These are phyloP conservation scores for Trilocha varians DNA, from an alignment of 2,888 invertebrate species.

Conservation along the genomic window DNA sequence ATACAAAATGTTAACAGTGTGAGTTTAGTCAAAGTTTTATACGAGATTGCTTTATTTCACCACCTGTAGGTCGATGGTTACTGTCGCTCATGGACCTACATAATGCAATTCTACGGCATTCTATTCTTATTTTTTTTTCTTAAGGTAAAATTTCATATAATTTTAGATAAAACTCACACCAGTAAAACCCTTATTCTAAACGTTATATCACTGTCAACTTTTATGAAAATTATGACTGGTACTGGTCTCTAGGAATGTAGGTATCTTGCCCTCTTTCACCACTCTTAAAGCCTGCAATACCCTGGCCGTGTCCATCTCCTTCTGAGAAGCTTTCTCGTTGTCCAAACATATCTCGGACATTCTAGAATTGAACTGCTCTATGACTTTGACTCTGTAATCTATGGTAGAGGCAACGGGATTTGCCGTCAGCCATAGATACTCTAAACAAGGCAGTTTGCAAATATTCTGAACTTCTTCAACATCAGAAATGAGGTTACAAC, in stretches of 20 bases:
- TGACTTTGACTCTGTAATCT: constrained; percentile 92
- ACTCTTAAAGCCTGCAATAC: constrained; percentile 90
- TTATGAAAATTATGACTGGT: constrained; percentile 59
- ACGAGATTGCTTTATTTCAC: too few relatives aligned
- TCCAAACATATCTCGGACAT: constrained; percentile 90
- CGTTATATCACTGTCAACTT: constrained; percentile 46
- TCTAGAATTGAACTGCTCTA: constrained; percentile 89
- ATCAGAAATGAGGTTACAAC: constrained; percentile 86
- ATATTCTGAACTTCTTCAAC: constrained; percentile 87
- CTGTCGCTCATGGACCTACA: too few relatives aligned
- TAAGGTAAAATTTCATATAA: background rate
- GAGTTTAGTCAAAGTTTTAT: too few relatives aligned
- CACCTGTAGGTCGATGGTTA: too few relatives aligned
- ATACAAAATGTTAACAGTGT: too few relatives aligned
- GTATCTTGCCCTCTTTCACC: constrained; percentile 80
- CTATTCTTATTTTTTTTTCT: too few relatives aligned
- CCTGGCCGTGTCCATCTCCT: constrained; percentile 93
- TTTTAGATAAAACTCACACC: background rate
- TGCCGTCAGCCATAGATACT: constrained; percentile 88
- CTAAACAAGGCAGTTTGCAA: constrained; percentile 87
- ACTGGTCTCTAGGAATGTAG: constrained; percentile 66
- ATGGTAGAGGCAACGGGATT: constrained; percentile 89
- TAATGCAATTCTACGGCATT: too few relatives aligned
- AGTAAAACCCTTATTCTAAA: background rate
- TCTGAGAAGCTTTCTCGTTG: constrained; percentile 87